Conservation (phyloP, 2,888 invertebrate species). For the Vannuccia rotundouncinata region DNA sequence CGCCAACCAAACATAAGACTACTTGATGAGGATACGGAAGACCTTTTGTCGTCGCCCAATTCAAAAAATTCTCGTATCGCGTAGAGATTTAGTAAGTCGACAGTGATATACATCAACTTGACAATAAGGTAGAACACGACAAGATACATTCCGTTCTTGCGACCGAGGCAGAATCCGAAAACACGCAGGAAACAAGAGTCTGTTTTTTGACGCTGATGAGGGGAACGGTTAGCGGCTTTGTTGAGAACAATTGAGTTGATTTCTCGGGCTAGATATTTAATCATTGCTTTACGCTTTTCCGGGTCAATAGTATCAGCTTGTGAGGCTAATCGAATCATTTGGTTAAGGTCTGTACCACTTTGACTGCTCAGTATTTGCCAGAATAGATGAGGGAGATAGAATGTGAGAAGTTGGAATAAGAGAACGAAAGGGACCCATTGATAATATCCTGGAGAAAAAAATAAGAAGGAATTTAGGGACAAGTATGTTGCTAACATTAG, state of each 20-base stretch:
- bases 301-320: constrained; percentile 18
- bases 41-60: no score
- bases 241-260: no score
- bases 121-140: background rate
- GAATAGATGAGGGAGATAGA: constrained; percentile 31
- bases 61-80: background rate
- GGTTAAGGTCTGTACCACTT: constrained; percentile 27
- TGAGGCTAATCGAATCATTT: constrained; percentile 30
- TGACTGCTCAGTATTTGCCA: constrained; percentile 29
- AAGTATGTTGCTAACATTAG: no score
- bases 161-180: no score
- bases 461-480: background rate
- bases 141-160: background rate
- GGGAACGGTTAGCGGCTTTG: no score
- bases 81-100: background rate
- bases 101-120: background rate
- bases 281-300: constrained; percentile 13
- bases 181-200: no score
- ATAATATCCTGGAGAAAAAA: constrained; percentile 27
- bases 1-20: background rate
- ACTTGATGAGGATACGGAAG: no score
- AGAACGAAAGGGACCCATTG: constrained; percentile 36
- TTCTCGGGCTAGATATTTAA: constrained; percentile 27
- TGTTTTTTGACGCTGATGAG: no score
- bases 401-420: background rate